Conservation (phyloP, 53 echinoderm and acorn worm species). For the Temnopleurus reevesii region DNA sequence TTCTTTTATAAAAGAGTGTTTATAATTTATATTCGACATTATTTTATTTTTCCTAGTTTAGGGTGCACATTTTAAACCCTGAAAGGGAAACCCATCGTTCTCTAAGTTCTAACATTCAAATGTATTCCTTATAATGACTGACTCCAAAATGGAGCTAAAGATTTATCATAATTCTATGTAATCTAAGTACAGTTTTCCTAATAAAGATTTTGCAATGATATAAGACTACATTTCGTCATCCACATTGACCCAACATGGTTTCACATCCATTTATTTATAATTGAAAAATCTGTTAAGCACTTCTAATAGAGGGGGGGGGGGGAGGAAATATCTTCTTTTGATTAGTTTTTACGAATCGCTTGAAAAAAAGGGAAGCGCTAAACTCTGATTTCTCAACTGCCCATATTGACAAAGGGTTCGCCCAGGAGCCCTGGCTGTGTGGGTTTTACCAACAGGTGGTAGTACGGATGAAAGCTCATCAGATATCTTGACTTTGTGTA, state of each 20-base stretch:
- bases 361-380: background rate
- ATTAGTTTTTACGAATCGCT: slow-evolving; percentile 29
- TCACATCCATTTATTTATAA: background rate
- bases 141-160: no score
- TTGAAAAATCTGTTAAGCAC: background rate
- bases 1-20: no score
- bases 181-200: background rate
- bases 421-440: background rate
- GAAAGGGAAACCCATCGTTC: no score
- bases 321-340: background rate
- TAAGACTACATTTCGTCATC: background rate
- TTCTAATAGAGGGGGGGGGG: no score
- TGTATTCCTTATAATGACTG: no score
- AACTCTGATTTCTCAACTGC: slow-evolving; percentile 56
- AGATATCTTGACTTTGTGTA: background rate
- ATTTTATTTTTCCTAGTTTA: no score
- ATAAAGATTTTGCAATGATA: background rate
- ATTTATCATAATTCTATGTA: no score
- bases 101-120: no score
- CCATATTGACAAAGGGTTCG: slow-evolving; percentile 48
- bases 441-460: slow-evolving; percentile 49
- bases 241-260: no score
- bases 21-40: no score
- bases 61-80: no score
- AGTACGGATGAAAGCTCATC: background rate